Conservation (phyloP, 2,888 invertebrate species). For the Brachyopa scutellaris region DNA sequence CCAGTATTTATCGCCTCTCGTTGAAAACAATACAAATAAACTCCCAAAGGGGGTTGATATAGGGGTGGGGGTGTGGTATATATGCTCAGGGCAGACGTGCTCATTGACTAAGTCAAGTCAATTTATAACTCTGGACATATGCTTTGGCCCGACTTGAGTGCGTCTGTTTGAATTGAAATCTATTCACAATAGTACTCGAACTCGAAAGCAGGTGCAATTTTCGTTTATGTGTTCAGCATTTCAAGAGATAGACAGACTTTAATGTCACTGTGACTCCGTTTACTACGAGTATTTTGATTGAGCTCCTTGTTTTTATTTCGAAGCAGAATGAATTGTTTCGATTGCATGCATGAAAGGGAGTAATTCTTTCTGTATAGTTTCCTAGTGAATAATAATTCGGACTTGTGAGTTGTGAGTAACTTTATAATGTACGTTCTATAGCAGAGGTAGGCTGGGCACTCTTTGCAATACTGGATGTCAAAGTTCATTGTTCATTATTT, state of each 20-base stretch:
- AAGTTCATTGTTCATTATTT: too few species aligned
- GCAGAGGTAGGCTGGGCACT: too few species aligned
- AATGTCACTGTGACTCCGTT: too few species aligned
- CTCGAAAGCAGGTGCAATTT: conserved; percentile 27
- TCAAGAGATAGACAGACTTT: background rate
- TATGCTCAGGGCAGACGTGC: conserved; percentile 49
- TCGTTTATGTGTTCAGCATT: background rate
- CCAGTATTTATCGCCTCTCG: conserved; percentile 69
- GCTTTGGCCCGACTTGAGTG: conserved; percentile 32
- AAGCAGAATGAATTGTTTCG: too few species aligned
- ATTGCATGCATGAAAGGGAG: too few species aligned
- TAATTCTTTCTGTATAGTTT: too few species aligned
- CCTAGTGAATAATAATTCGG: too few species aligned
- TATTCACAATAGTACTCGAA: conserved; percentile 17
- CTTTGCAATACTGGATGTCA: too few species aligned
- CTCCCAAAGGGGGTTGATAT: conserved; percentile 27
- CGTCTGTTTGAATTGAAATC: conserved; percentile 26
- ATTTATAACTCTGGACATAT: conserved; percentile 48
- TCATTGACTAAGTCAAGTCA: conserved; percentile 56
- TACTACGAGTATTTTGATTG: too few species aligned
- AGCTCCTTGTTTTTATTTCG: too few species aligned
- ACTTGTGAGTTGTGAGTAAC: too few species aligned
- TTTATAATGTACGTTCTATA: too few species aligned
- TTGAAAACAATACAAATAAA: conserved; percentile 65
- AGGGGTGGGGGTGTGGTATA: conserved; percentile 8